Percentiles rank a stretch among this genome's conserved stretches.
phyloP scores from a whole-genome alignment of 2,797 vertebrate genomes.

The Buphagus erythrorhynchus region DNA sequence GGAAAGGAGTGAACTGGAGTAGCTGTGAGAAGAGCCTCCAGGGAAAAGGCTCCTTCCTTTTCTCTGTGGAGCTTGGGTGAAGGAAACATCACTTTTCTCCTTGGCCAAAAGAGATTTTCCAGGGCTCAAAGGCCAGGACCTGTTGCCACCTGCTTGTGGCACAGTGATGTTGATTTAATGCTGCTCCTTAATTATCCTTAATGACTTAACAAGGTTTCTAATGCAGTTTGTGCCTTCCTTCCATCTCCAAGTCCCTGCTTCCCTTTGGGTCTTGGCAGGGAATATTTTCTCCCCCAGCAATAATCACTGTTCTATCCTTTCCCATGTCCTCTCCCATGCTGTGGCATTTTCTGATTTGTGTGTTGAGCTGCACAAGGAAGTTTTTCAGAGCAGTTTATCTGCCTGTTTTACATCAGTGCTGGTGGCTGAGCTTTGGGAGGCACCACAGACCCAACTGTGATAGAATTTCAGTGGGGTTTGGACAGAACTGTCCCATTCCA shows the following conservation, averaged over 20 bases:
- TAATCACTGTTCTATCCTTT: background rate
- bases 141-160: fast-evolving
- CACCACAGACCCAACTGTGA: background rate
- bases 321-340: fast-evolving
- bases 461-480: background rate
- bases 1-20: background rate
- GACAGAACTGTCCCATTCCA: background rate
- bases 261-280: background rate
- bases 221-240: background rate
- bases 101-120: background rate
- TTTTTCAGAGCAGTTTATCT: background rate
- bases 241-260: background rate
- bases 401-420: background rate
- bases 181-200: background rate
- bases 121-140: background rate
- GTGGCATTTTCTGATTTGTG: background rate
- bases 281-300: background rate
- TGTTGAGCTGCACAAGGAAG: fast-evolving
- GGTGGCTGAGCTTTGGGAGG: background rate
- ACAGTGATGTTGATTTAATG: background rate
- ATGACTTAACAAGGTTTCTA: background rate
- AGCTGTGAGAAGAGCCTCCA: fast-evolving
- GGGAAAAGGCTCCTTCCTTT: background rate
- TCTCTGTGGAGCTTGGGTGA: background rate
- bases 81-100: fast-evolving